Evolutionary conservation across 1,140 invertebrate species (phyloP).

Genomic region (Diachasmimorpha longicaudata): DNA sequence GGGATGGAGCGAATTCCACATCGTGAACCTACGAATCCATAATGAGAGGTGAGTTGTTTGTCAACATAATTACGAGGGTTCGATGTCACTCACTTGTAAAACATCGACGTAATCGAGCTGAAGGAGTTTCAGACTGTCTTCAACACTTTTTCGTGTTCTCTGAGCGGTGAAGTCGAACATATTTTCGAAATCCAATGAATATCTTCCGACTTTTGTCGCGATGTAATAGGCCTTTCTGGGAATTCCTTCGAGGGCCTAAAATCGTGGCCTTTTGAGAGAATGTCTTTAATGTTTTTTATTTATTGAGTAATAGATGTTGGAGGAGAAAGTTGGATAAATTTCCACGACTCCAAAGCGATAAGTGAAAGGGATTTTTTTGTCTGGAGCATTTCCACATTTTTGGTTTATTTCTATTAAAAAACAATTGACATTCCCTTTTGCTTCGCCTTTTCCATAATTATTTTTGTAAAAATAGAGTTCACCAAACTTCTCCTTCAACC

Average conservation of each 20-base stretch:
- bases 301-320: background rate
- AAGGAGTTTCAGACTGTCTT: constrained; percentile 77
- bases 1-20: constrained; percentile 83
- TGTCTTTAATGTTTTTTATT: background rate
- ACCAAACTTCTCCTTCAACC: no score
- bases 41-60: background rate
- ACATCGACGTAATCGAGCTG: constrained; percentile 87
- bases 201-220: constrained; percentile 92
- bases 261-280: background rate
- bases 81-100: constrained; percentile 72
- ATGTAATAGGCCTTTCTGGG: constrained; percentile 86
- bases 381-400: no score
- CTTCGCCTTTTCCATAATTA: no score
- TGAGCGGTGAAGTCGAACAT: constrained; percentile 90
- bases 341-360: no score
- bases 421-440: no score
- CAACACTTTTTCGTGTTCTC: constrained; percentile 76
- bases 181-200: constrained; percentile 71
- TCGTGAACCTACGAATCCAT: constrained; percentile 80
- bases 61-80: no score
- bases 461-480: no score
- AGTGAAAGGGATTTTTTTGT: no score
- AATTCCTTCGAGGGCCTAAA: constrained; percentile 76
- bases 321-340: no score
- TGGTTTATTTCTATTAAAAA: no score